Base-by-base conservation (phyloP, 2,888 invertebrate genomes). In the Stenodema calcarata region DNA sequence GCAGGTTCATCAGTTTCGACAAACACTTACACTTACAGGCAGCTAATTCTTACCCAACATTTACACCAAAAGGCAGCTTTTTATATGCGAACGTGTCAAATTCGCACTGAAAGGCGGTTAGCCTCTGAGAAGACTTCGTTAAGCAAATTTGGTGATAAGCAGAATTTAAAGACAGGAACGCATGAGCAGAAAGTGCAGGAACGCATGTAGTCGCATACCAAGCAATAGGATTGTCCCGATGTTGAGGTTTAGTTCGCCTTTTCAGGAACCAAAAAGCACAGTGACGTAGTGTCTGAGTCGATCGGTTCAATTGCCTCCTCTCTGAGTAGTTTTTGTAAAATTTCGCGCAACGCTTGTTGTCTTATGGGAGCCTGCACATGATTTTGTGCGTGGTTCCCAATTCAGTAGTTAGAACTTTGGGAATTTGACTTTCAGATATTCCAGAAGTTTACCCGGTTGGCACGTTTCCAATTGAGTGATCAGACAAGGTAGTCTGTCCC, bases 201-300 rank as follows among this genome's bases (percentile, higher is more conserved):
- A 14, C n/a, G n/a, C n/a, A 47, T 87, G 50, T 88, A 89, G 78
- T 89, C 89, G 0, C 88, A 78, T 6, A 89, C 89, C 16, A 78
- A 42, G 14, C 78, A 7, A 9, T 18, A 75, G 14, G 9, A 9
- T 6, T 75, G 12, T 11, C 12, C 75, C n/a, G n/a, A n/a, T n/a
- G n/a, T n/a, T n/a, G n/a, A n/a, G 18, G 14, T 23, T 47, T 41
- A 16, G 7, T 41, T 11, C 9, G 14, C 47, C 79, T 44, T 79
- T 79, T 79, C 44, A 9, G 79, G 47, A 11, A 79, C 82, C 28
- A 82, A 70, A 30, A 82, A 82, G n/a, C 62, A 54, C 7, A 69
- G 82, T 28, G 82, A 54, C 9, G 82, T 30, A 9, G 35, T 42
- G 16, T 9, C 9, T n/a, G 82, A 18, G 12, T 50, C 69, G 12